A percentile compares a stretch with the other conserved stretches of the same genome.
phyloP scores from a whole-genome alignment of 2,888 invertebrate species.

The Trissolcus japonicus region DNA sequence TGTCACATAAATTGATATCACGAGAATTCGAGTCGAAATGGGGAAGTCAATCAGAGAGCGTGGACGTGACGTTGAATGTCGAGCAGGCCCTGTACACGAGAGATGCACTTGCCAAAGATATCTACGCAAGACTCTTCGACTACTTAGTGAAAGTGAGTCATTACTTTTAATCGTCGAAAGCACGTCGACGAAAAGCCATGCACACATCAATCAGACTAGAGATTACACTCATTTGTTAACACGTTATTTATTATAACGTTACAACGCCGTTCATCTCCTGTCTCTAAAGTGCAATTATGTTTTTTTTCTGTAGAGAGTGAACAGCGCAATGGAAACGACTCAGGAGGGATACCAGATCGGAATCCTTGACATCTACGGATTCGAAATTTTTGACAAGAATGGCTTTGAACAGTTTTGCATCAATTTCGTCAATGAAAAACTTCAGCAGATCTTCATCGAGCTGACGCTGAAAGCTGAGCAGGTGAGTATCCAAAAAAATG shows the following conservation, averaged over 20 bases:
- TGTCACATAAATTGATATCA: constrained; percentile 80
- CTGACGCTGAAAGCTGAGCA: constrained; percentile 83
- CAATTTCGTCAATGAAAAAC: constrained; percentile 84
- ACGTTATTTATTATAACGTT: not conserved
- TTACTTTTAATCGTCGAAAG: constrained; percentile 15
- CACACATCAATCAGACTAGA: not conserved
- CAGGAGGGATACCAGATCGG: constrained; percentile 78
- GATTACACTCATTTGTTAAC: constrained; percentile 4
- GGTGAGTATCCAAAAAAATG: constrained; percentile 74
- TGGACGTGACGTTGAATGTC: constrained; percentile 81
- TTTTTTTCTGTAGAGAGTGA: constrained; percentile 78
- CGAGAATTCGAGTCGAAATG: constrained; percentile 83
- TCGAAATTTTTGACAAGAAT: constrained; percentile 83
- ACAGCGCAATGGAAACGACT: constrained; percentile 80
- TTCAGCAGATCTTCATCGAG: constrained; percentile 85
- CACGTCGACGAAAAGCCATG: constrained; percentile 1
- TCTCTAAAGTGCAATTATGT: not conserved
- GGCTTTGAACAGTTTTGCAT: constrained; percentile 86
- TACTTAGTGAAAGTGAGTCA: constrained; percentile 78
- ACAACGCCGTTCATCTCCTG: too few species aligned
- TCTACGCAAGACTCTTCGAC: constrained; percentile 82
- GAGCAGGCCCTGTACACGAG: constrained; percentile 81
- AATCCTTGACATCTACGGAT: constrained; percentile 84
- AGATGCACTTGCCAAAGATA: constrained; percentile 82
- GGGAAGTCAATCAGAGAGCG: constrained; percentile 81